phyloP scores from a whole-genome alignment of 2,888 invertebrate species.

The Coenonympha arcania region DNA sequence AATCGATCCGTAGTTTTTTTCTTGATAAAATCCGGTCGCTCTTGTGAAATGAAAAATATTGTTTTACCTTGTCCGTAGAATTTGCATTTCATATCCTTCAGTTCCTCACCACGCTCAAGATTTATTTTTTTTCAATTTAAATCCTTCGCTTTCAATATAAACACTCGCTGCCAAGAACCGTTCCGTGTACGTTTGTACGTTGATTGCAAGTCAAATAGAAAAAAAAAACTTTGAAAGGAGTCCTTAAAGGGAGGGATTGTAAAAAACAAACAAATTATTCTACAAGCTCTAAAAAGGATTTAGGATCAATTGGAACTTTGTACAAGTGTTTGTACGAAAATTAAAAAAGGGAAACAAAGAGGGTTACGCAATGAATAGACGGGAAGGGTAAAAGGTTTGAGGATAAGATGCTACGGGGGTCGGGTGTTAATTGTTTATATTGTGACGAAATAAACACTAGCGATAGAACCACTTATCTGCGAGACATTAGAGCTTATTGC shows the following conservation, averaged over 20 bases:
- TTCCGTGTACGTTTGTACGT: too few relatives aligned
- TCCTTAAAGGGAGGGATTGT: background rate
- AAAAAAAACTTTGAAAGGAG: background rate
- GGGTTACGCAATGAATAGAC: slow-evolving; percentile 3
- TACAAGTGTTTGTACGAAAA: slow-evolving; percentile 18
- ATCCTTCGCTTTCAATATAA: too few relatives aligned
- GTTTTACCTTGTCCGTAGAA: too few relatives aligned
- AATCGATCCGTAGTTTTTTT: too few relatives aligned
- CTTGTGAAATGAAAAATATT: too few relatives aligned
- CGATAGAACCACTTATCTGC: slow-evolving; percentile 19
- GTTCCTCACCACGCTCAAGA: too few relatives aligned
- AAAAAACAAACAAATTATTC: slow-evolving; percentile 10
- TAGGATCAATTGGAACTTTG: slow-evolving; percentile 17
- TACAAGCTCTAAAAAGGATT: slow-evolving; percentile 9
- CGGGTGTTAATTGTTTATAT: slow-evolving; percentile 23
- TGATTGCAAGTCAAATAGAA: background rate
- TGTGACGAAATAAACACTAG: slow-evolving; percentile 23
- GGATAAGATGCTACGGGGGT: slow-evolving; percentile 4
- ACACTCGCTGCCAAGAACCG: too few relatives aligned
- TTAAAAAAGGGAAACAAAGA: slow-evolving; percentile 13
- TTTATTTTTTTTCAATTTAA: too few relatives aligned
- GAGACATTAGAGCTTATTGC: slow-evolving; percentile 20
- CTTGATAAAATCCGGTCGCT: too few relatives aligned
- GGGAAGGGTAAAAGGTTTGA: background rate
- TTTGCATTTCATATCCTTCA: too few relatives aligned